Evolutionary conservation across 2,888 invertebrate genomes (phyloP).

Genomic region (Lepidocyrtoides sp.): DNA sequence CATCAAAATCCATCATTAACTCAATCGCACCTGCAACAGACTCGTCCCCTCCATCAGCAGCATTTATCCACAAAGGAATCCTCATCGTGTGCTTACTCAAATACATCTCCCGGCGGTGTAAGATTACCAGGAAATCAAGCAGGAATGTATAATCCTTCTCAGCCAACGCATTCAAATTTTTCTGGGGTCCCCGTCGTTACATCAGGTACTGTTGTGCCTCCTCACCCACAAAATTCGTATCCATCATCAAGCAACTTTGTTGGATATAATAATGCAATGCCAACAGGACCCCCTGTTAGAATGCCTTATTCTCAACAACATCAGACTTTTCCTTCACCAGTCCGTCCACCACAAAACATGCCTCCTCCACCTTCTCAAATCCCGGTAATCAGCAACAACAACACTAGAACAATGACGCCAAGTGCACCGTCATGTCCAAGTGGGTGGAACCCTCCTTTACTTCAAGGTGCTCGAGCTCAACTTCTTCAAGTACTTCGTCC

Average conservation of each 20-base stretch:
- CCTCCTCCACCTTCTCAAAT: conserved; percentile 30
- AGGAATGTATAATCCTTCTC: not conserved
- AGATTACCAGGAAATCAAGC: not conserved
- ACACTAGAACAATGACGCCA: not conserved
- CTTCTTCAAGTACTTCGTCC: conserved; percentile 41
- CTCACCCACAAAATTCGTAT: not conserved
- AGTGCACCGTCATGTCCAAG: not conserved
- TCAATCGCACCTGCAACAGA: not conserved
- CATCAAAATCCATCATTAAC: not conserved
- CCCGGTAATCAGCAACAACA: not conserved
- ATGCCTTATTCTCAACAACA: conserved; percentile 12
- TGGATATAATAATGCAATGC: not conserved
- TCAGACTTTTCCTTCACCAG: not conserved
- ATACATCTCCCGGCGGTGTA: not conserved
- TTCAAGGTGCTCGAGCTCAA: conserved; percentile 31
- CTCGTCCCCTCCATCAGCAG: not conserved
- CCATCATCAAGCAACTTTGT: not conserved
- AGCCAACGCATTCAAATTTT: not conserved
- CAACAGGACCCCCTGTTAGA: not conserved
- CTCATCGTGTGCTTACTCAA: conserved; percentile 33
- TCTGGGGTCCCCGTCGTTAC: not conserved
- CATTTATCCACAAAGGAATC: conserved; percentile 21
- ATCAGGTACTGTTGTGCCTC: not conserved
- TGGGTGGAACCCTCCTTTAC: conserved; percentile 4
- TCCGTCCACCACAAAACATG: not conserved